Evolutionary conservation across 2,888 invertebrate genomes (phyloP), one percentile per base, ranked within the genome.

Genomic region (Allophyes oxyacanthae): DNA sequence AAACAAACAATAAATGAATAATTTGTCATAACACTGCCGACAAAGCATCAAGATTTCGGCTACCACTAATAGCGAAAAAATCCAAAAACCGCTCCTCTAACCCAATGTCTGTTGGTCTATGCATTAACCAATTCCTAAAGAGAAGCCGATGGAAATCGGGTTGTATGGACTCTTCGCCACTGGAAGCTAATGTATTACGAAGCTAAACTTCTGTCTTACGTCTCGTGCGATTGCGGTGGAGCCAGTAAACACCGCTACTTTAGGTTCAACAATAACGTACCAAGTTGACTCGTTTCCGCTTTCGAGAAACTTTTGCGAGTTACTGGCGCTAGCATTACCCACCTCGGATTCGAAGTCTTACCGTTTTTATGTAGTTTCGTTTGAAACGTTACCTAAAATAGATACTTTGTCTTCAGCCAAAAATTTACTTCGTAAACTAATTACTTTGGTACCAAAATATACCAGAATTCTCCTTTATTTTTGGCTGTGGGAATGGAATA

Each of bases 241-340:
- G 51, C 58, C 69, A 74, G 74, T 79, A 79, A 81, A 76, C 77
- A 80, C 69, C 54, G 63, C 69, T 77, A 77, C 79, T 84, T 82
- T 81, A 82, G 79, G 68, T 79, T 76, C 79, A 74, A 77, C 81
- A 81, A 83, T 83, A 82, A 84, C 77, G 78, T 74, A 78, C 72
- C 75, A 82, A 83, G 79, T 83, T 82, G 80, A 81, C 77, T 82
- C 75, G 78, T 81, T 76, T 72, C 69, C 71, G 68, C 66, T 71
- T 56, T 64, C 60, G 46, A 49, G 42, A 64, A 81, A 79, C 76
- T 80, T 81, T 75, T 57, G 42, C 62, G 64, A 78, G 67, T 75
- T 78, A 78, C 77, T 56, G 68, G 61, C 64, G 49, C 46, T 59
- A 53, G 57, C 60, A 62, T 64, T 65, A 68, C 72, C 64, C 66